Evolutionary conservation across 2,888 invertebrate species (phyloP).

Genomic region (Aleiodes testaceus): DNA sequence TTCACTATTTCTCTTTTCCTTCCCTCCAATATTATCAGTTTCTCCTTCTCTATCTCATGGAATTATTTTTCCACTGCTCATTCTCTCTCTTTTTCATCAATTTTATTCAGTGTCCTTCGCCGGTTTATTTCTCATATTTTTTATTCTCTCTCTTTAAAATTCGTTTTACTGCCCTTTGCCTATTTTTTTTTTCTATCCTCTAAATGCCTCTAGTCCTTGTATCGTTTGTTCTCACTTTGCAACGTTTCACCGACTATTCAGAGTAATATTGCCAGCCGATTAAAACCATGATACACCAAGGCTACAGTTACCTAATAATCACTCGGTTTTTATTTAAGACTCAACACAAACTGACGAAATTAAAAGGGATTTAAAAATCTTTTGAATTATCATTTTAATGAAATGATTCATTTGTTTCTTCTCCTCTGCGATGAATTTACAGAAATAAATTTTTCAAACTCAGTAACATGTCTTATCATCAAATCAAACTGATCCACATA

Average conservation of each 20-base stretch:
- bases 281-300: constrained; percentile 18
- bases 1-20: constrained; percentile 15
- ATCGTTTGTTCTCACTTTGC: constrained; percentile 28
- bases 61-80: neutral
- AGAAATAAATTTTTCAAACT: constrained; percentile 13
- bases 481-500: no score
- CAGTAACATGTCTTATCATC: constrained; percentile 4
- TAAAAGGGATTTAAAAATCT: neutral
- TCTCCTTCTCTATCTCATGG: neutral
- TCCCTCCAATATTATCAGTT: neutral
- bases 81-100: constrained; percentile 2
- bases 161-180: neutral
- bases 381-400: constrained; percentile 8
- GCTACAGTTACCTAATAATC: constrained; percentile 16
- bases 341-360: neutral
- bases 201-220: constrained; percentile 37
- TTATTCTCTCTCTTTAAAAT: constrained; percentile 1
- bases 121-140: neutral
- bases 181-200: constrained; percentile 41
- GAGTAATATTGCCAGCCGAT: constrained; percentile 19
- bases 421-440: neutral
- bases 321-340: neutral
- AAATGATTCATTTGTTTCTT: neutral
- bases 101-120: constrained; percentile 10
- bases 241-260: constrained; percentile 34